Conservation (phyloP, 2,113 vertebrate species). For the Albula goreensis region DNA sequence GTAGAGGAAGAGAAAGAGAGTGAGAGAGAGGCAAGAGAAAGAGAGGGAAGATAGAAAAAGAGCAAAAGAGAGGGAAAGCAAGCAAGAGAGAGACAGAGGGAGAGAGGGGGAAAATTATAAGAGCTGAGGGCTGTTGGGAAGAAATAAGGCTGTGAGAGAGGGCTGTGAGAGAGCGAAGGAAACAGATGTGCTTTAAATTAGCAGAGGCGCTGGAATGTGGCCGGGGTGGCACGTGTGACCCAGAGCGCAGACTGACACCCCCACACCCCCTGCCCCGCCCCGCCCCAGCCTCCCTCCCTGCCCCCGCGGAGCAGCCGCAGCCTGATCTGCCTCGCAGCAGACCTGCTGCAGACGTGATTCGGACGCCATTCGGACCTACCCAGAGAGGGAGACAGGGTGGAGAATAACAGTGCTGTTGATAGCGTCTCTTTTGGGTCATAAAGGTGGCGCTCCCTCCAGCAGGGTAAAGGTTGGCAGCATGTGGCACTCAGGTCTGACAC, state of each 20-base stretch:
- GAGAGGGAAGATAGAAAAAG: too few relatives aligned
- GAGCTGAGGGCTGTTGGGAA: conserved; percentile 30
- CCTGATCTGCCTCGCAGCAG: not conserved
- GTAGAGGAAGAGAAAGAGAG: too few relatives aligned
- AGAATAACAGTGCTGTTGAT: not conserved
- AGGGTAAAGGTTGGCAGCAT: too few relatives aligned
- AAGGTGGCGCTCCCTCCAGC: not conserved
- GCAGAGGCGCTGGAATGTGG: conserved; percentile 46
- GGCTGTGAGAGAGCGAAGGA: not conserved
- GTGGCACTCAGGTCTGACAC: too few relatives aligned
- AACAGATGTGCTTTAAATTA: conserved; percentile 59
- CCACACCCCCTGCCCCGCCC: too few relatives aligned
- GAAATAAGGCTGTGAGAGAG: not conserved
- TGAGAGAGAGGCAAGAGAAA: too few relatives aligned
- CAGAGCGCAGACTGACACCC: conserved; percentile 39
- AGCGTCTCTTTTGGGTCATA: not conserved
- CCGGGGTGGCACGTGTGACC: conserved; percentile 29
- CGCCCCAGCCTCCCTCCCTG: conserved; percentile 39
- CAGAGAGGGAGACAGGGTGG: too few relatives aligned
- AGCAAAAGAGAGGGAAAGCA: too few relatives aligned
- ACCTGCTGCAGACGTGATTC: too few relatives aligned
- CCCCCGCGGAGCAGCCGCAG: conserved; percentile 32
- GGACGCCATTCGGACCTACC: too few relatives aligned
- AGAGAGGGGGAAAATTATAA: not conserved
- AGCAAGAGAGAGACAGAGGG: too few relatives aligned